These are phyloP conservation scores for Cardiocondyla obscurior DNA, from an alignment of 1,140 invertebrate genomes.

Conservation along the genomic window DNA sequence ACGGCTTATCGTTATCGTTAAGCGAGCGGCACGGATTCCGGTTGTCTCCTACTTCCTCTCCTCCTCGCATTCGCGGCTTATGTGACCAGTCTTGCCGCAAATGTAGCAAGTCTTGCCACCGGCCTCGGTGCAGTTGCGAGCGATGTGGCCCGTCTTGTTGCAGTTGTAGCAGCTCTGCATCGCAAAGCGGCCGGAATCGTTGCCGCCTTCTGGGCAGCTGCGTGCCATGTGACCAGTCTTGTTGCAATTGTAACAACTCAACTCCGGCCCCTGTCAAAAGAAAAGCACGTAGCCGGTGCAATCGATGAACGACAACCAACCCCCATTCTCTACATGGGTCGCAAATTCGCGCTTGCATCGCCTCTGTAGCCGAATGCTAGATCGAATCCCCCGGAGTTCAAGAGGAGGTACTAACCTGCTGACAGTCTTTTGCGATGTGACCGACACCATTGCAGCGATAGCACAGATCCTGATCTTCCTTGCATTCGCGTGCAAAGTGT, in stretches of 20 bases:
- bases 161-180: constrained; percentile 93
- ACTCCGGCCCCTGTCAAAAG: constrained; percentile 86
- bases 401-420: constrained; percentile 83
- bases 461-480: constrained; percentile 93
- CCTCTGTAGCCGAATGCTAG: no score
- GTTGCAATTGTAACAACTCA: constrained; percentile 94
- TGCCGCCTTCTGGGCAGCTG: constrained; percentile 89
- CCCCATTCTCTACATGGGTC: no score
- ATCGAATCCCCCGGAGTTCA: no score
- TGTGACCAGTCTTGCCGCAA: constrained; percentile 94
- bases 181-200: constrained; percentile 79
- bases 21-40: constrained; percentile 79
- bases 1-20: constrained; percentile 79
- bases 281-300: no score
- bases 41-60: constrained; percentile 86
- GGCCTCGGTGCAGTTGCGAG: constrained; percentile 92
- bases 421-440: constrained; percentile 95
- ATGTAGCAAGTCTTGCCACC: constrained; percentile 94
- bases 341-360: no score
- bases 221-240: constrained; percentile 95
- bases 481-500: constrained; percentile 96
- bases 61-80: constrained; percentile 94
- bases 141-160: constrained; percentile 94
- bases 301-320: no score
- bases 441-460: constrained; percentile 93